Conservation (phyloP, 2,113 vertebrate species). For the Phaethornis superciliosus region DNA sequence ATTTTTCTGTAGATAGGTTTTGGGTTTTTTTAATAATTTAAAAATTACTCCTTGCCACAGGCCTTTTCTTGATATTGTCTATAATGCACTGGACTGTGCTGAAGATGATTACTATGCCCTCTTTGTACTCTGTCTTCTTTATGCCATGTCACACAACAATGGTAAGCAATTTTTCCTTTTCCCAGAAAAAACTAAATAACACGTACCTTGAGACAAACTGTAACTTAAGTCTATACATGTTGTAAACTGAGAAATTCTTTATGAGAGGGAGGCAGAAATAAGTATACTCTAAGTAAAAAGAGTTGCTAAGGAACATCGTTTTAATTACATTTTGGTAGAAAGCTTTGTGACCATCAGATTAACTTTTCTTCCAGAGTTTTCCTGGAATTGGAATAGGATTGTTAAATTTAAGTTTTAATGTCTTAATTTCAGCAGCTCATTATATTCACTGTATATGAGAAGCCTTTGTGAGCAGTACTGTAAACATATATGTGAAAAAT, state of each 20-base stretch:
- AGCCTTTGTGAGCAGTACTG: slow-evolving; percentile 39
- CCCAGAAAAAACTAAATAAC: neutral
- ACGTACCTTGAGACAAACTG: neutral
- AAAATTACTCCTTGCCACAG: slow-evolving; percentile 65
- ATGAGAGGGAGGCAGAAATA: neutral
- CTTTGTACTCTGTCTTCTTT: slow-evolving; percentile 97
- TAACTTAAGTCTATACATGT: neutral
- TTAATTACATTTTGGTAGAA: neutral
- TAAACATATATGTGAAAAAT: slow-evolving; percentile 37
- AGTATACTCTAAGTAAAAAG: neutral
- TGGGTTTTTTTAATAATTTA: neutral
- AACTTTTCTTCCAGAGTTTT: neutral
- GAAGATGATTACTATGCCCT: slow-evolving; percentile 92
- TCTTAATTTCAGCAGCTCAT: neutral
- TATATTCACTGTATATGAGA: neutral
- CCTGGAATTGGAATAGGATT: neutral
- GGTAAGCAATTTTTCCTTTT: slow-evolving; percentile 71
- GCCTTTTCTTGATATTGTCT: slow-evolving; percentile 97
- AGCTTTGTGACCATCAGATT: neutral
- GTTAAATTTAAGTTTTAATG: neutral
- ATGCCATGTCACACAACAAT: slow-evolving; percentile 95
- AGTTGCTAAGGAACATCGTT: neutral
- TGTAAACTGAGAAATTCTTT: neutral
- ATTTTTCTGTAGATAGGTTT: neutral
- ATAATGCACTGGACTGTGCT: slow-evolving; percentile 89